phyloP scores from a whole-genome alignment of 2,113 vertebrate genomes.

The Synodontis membranacea region DNA sequence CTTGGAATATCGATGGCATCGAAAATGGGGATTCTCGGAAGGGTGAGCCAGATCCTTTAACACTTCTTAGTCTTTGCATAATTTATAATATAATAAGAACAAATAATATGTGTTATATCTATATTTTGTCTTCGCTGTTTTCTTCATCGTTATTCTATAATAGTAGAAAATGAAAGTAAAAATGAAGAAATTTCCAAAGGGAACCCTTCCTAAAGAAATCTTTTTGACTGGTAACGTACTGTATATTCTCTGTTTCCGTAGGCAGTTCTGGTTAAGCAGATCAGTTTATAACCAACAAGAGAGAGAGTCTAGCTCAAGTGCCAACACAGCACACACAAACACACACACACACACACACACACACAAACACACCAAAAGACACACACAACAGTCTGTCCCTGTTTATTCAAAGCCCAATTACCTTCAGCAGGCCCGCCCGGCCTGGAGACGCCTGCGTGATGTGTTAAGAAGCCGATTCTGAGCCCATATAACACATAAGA shows the following conservation, averaged over 20 bases:
- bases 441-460: too few relatives aligned
- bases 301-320: background rate
- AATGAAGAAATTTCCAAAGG: background rate
- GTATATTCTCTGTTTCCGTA: background rate
- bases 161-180: background rate
- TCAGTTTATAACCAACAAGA: conserved; percentile 26
- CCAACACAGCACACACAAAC: conserved; percentile 1
- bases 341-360: conserved; percentile 34
- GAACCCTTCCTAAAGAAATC: background rate
- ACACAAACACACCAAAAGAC: conserved; percentile 18
- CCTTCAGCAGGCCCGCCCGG: background rate
- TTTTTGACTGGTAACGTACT: background rate
- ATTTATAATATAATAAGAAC: too few relatives aligned
- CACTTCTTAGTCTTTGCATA: background rate
- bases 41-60: too few relatives aligned
- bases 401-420: conserved; percentile 25
- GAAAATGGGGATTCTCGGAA: too few relatives aligned
- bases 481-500: background rate
- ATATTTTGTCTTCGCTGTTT: background rate
- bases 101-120: too few relatives aligned
- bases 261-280: background rate
- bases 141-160: background rate
- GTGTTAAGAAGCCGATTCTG: conserved; percentile 8
- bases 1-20: too few relatives aligned
- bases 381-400: conserved; percentile 33